Percentiles rank a stretch among this genome's conserved stretches.
Conservation (phyloP, 2,888 invertebrate genomes). For the Andrena dorsata region DNA sequence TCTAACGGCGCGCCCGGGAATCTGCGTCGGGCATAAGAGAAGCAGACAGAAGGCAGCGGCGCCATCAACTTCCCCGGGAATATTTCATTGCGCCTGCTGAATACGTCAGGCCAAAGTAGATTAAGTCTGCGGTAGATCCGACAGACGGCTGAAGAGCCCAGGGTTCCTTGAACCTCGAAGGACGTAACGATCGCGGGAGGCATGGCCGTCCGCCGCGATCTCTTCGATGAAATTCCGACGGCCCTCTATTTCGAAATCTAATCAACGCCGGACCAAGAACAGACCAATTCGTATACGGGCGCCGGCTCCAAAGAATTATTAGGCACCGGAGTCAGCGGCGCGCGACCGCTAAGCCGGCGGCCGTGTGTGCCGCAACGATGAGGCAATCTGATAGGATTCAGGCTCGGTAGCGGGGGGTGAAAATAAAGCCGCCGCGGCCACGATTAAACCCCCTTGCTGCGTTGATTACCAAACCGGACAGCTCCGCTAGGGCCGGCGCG, state of each 20-base stretch:
- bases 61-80: no score
- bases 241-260: constrained; percentile 37
- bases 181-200: no score
- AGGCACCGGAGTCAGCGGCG: constrained; percentile 24
- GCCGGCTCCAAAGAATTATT: constrained; percentile 47
- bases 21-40: background rate
- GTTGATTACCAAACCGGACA: constrained; percentile 61
- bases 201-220: background rate
- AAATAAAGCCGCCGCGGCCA: constrained; percentile 63
- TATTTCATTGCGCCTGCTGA: no score
- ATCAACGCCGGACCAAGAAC: constrained; percentile 43
- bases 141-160: no score
- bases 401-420: constrained; percentile 30
- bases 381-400: constrained; percentile 63
- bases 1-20: constrained; percentile 1
- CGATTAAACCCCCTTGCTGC: constrained; percentile 63
- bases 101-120: no score
- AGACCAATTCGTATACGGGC: constrained; percentile 31
- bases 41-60: no score
- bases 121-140: no score
- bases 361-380: constrained; percentile 46
- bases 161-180: no score
- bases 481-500: constrained; percentile 14
- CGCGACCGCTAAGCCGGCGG: constrained; percentile 32
- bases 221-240: background rate